These are phyloP conservation scores for Drosophila ezoana DNA, from an alignment of 2,888 invertebrate species.

Conservation along the genomic window DNA sequence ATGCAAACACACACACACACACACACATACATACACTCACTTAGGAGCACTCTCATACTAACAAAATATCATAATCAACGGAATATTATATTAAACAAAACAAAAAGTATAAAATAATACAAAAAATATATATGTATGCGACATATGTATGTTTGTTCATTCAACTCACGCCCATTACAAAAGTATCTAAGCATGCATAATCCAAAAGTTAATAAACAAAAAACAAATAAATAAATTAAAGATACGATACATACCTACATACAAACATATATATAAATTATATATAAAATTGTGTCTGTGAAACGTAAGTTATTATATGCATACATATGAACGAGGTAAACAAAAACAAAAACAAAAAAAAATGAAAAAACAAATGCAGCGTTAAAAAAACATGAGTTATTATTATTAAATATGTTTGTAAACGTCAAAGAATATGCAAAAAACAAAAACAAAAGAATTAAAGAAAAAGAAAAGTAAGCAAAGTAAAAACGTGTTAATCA, in stretches of 20 bases:
- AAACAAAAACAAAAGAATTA: not conserved
- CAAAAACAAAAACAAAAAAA: not conserved
- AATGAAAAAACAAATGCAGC: not conserved
- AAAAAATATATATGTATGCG: constrained; percentile 48
- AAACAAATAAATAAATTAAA: constrained; percentile 42
- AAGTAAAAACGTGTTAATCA: constrained; percentile 30
- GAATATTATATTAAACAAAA: constrained; percentile 33
- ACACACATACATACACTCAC: constrained; percentile 27
- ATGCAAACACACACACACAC: not conserved
- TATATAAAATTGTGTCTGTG: constrained; percentile 73
- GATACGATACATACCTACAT: constrained; percentile 45
- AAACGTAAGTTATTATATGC: constrained; percentile 69
- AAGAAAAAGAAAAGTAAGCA: not conserved
- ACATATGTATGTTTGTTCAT: constrained; percentile 67
- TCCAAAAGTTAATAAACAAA: constrained; percentile 57
- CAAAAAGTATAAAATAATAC: constrained; percentile 12
- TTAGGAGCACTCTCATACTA: constrained; percentile 48
- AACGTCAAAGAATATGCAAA: constrained; percentile 44
- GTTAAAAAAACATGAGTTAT: constrained; percentile 55
- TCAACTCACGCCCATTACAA: constrained; percentile 59
- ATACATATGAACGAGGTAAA: constrained; percentile 41
- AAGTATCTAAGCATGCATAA: constrained; percentile 54
- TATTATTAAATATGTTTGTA: constrained; percentile 70
- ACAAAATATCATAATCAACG: constrained; percentile 49
- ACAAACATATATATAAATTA: constrained; percentile 39